These are phyloP conservation scores for Arrhopalites spinosus DNA, from an alignment of 2,888 invertebrate genomes.

Conservation along the genomic window DNA sequence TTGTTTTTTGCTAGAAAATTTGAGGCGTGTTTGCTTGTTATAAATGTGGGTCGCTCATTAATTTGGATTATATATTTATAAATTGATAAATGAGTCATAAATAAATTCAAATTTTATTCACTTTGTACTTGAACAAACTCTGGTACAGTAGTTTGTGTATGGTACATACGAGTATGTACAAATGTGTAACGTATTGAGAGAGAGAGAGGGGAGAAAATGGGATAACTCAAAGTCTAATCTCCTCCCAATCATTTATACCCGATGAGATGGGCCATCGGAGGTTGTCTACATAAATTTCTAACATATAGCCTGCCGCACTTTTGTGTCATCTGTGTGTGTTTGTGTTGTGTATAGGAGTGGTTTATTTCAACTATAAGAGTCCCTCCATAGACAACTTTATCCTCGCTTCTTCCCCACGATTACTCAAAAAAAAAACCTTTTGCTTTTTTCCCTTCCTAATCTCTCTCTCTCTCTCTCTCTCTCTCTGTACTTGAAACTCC, in stretches of 20 bases:
- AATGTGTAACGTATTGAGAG: neutral
- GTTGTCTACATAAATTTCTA: neutral
- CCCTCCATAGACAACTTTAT: neutral
- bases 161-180: neutral
- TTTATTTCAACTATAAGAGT: neutral
- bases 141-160: neutral
- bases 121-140: neutral
- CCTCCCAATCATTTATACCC: neutral
- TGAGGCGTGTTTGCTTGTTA: no score
- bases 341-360: neutral
- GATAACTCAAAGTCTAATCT: neutral
- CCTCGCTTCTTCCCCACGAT: no score
- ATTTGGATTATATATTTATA: constrained; percentile 13
- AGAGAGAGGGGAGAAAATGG: neutral
- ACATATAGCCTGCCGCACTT: no score
- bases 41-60: constrained; percentile 13
- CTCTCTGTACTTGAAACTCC: neutral
- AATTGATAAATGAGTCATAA: constrained; percentile 25
- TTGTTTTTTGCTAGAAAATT: no score
- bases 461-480: no score
- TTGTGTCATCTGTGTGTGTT: no score
- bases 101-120: neutral
- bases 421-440: neutral
- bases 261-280: neutral
- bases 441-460: neutral